These are phyloP conservation scores for Laticauda laticaudata DNA, from an alignment of 2,113 vertebrate species.

Conservation along the genomic window DNA sequence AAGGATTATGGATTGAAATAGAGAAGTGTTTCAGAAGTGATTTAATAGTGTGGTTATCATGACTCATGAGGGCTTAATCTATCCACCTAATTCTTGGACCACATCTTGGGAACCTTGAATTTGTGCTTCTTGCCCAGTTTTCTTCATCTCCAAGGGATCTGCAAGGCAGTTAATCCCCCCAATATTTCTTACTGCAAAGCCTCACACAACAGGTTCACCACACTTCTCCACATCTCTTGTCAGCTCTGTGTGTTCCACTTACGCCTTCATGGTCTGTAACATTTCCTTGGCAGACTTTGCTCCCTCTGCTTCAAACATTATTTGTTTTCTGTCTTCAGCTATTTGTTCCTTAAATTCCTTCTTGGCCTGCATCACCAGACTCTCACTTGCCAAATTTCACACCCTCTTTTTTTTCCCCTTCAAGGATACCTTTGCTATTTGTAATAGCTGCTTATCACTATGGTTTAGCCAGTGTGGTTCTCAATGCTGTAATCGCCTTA, in stretches of 20 bases:
- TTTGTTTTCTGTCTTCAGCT: conserved; percentile 15
- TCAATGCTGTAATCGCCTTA: background rate
- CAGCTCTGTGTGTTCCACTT: background rate
- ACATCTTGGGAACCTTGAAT: background rate
- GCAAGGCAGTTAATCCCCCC: background rate
- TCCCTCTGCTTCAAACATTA: background rate
- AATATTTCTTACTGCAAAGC: background rate
- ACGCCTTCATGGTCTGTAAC: conserved; percentile 13
- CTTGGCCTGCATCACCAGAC: background rate
- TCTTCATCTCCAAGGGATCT: background rate
- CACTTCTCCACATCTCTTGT: background rate
- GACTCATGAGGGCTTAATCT: background rate
- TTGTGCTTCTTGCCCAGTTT: background rate
- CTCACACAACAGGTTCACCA: background rate
- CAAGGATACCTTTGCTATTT: background rate
- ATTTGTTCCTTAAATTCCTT: conserved; percentile 14
- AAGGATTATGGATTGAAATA: background rate
- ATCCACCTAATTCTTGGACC: background rate
- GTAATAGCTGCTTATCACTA: background rate
- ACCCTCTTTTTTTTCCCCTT: background rate
- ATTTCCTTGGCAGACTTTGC: conserved; percentile 16
- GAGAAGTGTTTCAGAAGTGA: background rate
- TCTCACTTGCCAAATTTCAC: background rate
- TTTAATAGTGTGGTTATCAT: background rate
- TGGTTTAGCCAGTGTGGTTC: background rate